Percentiles rank a stretch among this genome's conserved stretches.
Evolutionary conservation across 2,888 invertebrate species (phyloP).

Genomic region (Apocheima hispidaria): DNA sequence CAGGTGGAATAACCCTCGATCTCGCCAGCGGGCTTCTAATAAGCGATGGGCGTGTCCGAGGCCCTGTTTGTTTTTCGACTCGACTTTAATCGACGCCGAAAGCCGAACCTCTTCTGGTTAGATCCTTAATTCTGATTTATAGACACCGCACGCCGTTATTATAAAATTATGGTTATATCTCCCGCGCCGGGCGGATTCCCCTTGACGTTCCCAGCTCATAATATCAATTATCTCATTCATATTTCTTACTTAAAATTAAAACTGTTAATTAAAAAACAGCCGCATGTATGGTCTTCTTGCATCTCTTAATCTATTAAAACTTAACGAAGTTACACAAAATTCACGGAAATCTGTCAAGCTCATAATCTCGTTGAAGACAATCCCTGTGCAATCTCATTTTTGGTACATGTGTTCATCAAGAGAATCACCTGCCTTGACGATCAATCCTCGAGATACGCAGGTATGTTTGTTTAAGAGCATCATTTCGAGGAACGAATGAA

Average conservation of each 20-base stretch:
- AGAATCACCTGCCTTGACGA: constrained; percentile 48
- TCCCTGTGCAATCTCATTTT: constrained; percentile 22
- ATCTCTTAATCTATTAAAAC: constrained; percentile 18
- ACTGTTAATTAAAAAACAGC: constrained; percentile 57
- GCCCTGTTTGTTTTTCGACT: constrained; percentile 79
- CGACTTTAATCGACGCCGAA: constrained; percentile 76
- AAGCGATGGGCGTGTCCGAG: constrained; percentile 60
- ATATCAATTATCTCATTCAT: constrained; percentile 81
- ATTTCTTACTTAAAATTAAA: constrained; percentile 66
- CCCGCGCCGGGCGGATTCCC: constrained; percentile 66
- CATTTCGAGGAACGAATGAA: constrained; percentile 57
- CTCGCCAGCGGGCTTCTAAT: constrained; percentile 61
- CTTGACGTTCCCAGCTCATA: constrained; percentile 73
- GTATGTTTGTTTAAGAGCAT: constrained; percentile 55
- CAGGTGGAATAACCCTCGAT: constrained; percentile 62
- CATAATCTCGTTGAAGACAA: background rate
- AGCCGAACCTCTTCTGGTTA: constrained; percentile 69
- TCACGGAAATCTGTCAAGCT: constrained; percentile 9
- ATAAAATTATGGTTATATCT: constrained; percentile 71
- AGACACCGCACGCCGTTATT: constrained; percentile 76
- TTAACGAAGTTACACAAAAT: constrained; percentile 11
- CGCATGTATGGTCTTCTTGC: constrained; percentile 31
- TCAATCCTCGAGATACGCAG: constrained; percentile 48
- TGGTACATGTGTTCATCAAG: constrained; percentile 28
- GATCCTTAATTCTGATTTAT: constrained; percentile 83